These are phyloP conservation scores for Epinephelus awoara DNA, from an alignment of 2,797 vertebrate genomes.

Conservation along the genomic window DNA sequence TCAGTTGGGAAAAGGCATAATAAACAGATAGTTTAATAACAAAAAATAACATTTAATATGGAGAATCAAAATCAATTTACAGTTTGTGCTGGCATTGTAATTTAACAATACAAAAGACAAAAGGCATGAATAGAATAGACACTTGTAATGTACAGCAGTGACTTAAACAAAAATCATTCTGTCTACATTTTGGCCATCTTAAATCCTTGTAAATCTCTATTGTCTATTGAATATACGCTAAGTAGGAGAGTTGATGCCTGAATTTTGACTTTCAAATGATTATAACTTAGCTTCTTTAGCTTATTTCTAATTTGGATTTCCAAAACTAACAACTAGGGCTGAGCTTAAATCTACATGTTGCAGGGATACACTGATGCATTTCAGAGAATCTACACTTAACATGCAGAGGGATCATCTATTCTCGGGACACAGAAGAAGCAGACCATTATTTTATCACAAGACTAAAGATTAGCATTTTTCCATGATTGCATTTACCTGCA, in stretches of 20 bases:
- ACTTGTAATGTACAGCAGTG: constrained; percentile 60
- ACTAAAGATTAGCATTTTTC: constrained; percentile 27
- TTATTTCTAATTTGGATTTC: constrained; percentile 33
- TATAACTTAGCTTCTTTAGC: constrained; percentile 6
- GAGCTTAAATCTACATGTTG: constrained; percentile 26
- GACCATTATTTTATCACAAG: constrained; percentile 35
- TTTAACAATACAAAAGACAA: constrained; percentile 70
- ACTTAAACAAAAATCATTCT: constrained; percentile 9
- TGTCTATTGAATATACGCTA: neutral
- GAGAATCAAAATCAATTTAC: constrained; percentile 72
- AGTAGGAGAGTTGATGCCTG: constrained; percentile 9
- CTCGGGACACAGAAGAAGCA: constrained; percentile 34
- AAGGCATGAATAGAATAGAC: constrained; percentile 74
- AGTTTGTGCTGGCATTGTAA: constrained; percentile 70
- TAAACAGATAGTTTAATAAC: constrained; percentile 65
- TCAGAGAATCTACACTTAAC: constrained; percentile 34
- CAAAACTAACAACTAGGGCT: constrained; percentile 14
- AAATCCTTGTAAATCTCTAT: constrained; percentile 27
- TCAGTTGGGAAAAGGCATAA: constrained; percentile 52
- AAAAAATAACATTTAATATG: constrained; percentile 77
- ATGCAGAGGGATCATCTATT: constrained; percentile 48
- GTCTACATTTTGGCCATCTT: constrained; percentile 65
- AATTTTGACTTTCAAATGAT: constrained; percentile 9
- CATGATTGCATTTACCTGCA: constrained; percentile 41
- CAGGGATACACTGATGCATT: constrained; percentile 31